phyloP scores from a whole-genome alignment of 2,113 vertebrate species.

The Bubo bubo region DNA sequence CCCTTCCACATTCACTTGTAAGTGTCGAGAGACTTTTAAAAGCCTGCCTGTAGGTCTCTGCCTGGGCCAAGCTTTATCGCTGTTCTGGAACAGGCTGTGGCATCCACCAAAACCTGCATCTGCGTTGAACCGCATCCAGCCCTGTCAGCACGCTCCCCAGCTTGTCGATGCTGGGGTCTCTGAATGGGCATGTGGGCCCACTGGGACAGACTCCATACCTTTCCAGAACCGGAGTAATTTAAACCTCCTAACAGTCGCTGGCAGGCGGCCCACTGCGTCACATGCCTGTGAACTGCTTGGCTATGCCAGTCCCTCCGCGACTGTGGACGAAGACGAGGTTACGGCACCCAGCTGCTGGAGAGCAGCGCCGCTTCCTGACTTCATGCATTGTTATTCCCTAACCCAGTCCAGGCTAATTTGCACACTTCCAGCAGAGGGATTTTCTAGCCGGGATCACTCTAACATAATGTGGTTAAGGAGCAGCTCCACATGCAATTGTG shows the following conservation, averaged over 20 bases:
- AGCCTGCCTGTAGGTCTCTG: neutral
- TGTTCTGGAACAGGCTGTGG: neutral
- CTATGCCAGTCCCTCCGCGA: fast-evolving
- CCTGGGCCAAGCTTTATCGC: neutral
- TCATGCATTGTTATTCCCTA: neutral
- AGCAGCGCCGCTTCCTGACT: neutral
- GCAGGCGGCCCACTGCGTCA: neutral
- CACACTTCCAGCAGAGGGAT: neutral
- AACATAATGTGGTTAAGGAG: neutral
- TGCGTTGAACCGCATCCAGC: neutral
- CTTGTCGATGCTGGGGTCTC: fast-evolving
- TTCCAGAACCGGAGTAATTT: neutral
- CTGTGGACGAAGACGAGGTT: neutral
- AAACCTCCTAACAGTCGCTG: neutral
- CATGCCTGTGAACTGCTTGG: fast-evolving
- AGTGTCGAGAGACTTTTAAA: neutral
- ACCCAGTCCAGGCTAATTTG: neutral
- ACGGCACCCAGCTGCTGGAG: neutral
- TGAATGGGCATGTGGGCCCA: fast-evolving
- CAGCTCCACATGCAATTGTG: neutral
- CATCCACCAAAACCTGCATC: fast-evolving
- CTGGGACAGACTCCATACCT: neutral
- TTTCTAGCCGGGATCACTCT: neutral
- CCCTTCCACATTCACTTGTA: neutral
- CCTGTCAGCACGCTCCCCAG: neutral